A percentile compares a stretch with the other conserved stretches of the same genome.
These are phyloP conservation scores for Neodontobutis hainanensis DNA, from an alignment of 2,113 vertebrate genomes.

Conservation along the genomic window DNA sequence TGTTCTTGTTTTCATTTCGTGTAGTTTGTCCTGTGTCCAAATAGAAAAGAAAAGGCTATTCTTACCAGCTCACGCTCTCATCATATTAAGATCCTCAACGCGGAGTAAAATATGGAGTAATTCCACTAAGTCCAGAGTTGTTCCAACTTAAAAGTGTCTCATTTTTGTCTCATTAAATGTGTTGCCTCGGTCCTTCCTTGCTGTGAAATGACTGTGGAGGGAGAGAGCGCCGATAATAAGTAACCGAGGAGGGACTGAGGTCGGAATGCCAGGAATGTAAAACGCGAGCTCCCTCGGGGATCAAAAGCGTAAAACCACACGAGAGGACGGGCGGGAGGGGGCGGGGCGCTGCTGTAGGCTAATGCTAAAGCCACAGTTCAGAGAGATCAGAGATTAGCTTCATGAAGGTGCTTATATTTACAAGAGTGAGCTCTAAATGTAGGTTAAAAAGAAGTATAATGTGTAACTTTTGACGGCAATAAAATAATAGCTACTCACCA, in stretches of 20 bases:
- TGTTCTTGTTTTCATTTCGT: not conserved
- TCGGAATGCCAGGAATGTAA: slow-evolving; percentile 94
- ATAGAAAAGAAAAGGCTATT: slow-evolving; percentile 17
- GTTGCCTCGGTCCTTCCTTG: slow-evolving; percentile 35
- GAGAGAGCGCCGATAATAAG: slow-evolving; percentile 82
- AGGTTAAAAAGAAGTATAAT: too few species aligned
- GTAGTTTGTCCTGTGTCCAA: not conserved
- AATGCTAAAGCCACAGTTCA: not conserved
- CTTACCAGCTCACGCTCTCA: slow-evolving; percentile 74
- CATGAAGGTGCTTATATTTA: not conserved
- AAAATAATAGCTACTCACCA: too few species aligned
- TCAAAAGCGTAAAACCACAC: slow-evolving; percentile 78
- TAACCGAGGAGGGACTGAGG: slow-evolving; percentile 79
- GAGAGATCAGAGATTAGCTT: not conserved
- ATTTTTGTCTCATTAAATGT: slow-evolving; percentile 39
- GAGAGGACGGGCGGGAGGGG: slow-evolving; percentile 24
- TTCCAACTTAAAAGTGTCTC: slow-evolving; percentile 46
- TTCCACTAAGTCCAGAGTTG: slow-evolving; percentile 43
- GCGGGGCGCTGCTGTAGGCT: slow-evolving; percentile 15
- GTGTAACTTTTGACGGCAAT: too few species aligned
- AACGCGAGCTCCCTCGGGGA: slow-evolving; percentile 87
- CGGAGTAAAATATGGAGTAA: slow-evolving; percentile 27
- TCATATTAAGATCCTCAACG: slow-evolving; percentile 24
- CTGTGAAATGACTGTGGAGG: slow-evolving; percentile 68
- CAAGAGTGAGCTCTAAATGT: too few species aligned